Conservation (phyloP, 2,888 invertebrate species). For the Torymus aiolomorphi region DNA sequence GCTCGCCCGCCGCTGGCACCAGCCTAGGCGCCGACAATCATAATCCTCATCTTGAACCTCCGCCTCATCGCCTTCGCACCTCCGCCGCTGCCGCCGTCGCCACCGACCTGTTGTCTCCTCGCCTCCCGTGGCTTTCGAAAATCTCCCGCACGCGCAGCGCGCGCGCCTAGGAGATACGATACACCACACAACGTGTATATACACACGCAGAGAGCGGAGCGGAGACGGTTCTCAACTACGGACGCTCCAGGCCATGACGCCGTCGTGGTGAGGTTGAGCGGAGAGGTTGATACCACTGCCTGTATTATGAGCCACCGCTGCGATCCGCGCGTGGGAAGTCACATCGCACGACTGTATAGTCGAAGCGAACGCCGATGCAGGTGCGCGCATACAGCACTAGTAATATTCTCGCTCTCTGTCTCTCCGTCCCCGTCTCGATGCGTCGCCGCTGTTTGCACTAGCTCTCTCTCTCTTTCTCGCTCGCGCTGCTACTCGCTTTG, state of each 20-base stretch:
- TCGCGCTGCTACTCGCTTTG: constrained; percentile 21
- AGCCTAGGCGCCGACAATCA: too few relatives aligned
- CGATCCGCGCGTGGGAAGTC: not conserved
- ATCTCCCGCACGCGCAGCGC: not conserved
- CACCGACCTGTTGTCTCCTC: not conserved
- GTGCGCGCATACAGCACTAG: too few relatives aligned
- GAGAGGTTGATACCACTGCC: constrained; percentile 13
- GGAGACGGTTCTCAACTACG: constrained; percentile 24
- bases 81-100: too few relatives aligned
- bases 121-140: not conserved
- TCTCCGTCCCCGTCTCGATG: too few relatives aligned
- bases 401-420: too few relatives aligned
- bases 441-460: too few relatives aligned
- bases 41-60: too few relatives aligned
- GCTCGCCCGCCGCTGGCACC: not conserved
- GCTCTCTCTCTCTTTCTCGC: constrained; percentile 61
- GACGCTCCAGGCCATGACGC: too few relatives aligned
- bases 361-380: not conserved
- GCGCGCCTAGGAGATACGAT: not conserved
- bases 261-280: not conserved
- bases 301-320: not conserved
- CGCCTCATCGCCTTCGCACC: too few relatives aligned
- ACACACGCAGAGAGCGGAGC: not conserved
- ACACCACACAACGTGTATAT: not conserved
- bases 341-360: not conserved